phyloP scores from a whole-genome alignment of 2,113 vertebrate species.

The Xenopus tropicalis region UCB_Xtro_10.0 CM004451.2:23499001-23499500 shows the following conservation, averaged over 20 bases:
- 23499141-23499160: slow-evolving; percentile 57
- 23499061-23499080: no score
- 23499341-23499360: slow-evolving; percentile 61
- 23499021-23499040: no score
- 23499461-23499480: slow-evolving; percentile 59
- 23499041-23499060: no score
- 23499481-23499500: slow-evolving; percentile 57
- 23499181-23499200: slow-evolving; percentile 46
- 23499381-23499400: slow-evolving; percentile 32
- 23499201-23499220: slow-evolving; percentile 45
- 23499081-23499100: slow-evolving; percentile 2
- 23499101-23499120: slow-evolving; percentile 28
- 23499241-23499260: slow-evolving; percentile 58
- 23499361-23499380: slow-evolving; percentile 37
- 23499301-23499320: slow-evolving; percentile 63
- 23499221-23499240: slow-evolving; percentile 49
- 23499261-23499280: slow-evolving; percentile 49
- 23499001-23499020: no score
- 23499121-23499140: slow-evolving; percentile 49
- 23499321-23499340: slow-evolving; percentile 68
- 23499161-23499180: slow-evolving; percentile 47
- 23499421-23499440: slow-evolving; percentile 53
- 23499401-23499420: slow-evolving; percentile 48
- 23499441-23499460: slow-evolving; percentile 74
- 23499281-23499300: slow-evolving; percentile 54